A percentile compares a stretch with the other conserved stretches of the same genome.
These are phyloP conservation scores for Lasioglossum leucozonium DNA, from an alignment of 2,888 invertebrate genomes.

Conservation along the genomic window DNA sequence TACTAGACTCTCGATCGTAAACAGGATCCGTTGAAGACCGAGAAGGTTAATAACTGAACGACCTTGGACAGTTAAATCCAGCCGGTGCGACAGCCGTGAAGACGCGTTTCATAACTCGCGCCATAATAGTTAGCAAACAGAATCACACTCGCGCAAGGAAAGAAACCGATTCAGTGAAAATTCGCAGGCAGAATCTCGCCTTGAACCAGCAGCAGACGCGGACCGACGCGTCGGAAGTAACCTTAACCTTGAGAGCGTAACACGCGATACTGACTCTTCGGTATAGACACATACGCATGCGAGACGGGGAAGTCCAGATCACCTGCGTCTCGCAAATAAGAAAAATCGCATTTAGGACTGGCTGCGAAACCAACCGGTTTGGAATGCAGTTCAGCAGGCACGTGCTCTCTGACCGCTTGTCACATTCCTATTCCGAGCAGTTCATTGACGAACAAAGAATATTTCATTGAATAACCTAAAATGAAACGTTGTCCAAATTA, in stretches of 20 bases:
- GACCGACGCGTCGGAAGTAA: neutral
- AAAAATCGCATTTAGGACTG: constrained; percentile 3
- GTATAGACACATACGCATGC: neutral
- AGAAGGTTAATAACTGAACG: constrained; percentile 30
- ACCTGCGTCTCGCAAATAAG: constrained; percentile 2
- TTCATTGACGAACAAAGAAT: neutral
- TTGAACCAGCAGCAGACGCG: neutral
- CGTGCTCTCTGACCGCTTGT: neutral
- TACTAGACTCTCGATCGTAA: neutral
- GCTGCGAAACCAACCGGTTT: constrained; percentile 11
- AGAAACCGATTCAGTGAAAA: neutral
- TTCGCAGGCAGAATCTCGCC: neutral
- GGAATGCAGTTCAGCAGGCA: constrained; percentile 25
- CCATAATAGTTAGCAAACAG: neutral
- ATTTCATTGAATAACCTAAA: neutral
- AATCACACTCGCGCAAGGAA: neutral
- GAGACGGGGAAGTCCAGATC: constrained; percentile 13
- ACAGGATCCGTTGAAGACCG: neutral
- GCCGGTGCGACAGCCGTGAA: neutral
- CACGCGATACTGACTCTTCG: constrained; percentile 7
- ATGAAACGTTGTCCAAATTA: too few species aligned
- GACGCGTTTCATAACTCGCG: constrained; percentile 22
- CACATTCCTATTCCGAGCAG: neutral
- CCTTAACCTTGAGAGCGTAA: constrained; percentile 8
- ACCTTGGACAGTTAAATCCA: constrained; percentile 33